A percentile compares a stretch with the other conserved stretches of the same genome.
phyloP scores from a whole-genome alignment of 2,888 invertebrate genomes.

The Graphium colonna region DNA sequence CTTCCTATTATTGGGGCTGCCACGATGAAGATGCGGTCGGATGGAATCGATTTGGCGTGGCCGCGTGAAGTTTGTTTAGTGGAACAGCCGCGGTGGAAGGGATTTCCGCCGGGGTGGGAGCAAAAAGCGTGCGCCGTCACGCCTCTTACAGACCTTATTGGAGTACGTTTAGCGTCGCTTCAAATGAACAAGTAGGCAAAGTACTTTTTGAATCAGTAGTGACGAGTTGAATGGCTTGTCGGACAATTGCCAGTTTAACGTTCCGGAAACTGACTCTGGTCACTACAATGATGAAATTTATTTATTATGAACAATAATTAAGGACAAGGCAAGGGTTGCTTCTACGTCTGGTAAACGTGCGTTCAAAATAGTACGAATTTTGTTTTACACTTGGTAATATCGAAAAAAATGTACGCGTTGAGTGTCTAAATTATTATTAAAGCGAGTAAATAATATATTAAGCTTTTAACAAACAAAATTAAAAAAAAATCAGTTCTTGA shows the following conservation, averaged over 20 bases:
- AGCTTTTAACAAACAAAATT: too few relatives aligned
- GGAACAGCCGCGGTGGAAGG: conserved; percentile 54
- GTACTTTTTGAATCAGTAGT: conserved; percentile 38
- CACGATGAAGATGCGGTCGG: conserved; percentile 64
- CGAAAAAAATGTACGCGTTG: too few relatives aligned
- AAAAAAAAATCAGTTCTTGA: too few relatives aligned
- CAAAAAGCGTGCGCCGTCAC: conserved; percentile 46
- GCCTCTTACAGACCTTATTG: conserved; percentile 48
- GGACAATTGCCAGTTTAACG: conserved; percentile 40
- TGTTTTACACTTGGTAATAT: too few relatives aligned
- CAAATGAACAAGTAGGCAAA: conserved; percentile 45
- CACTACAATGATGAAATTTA: conserved; percentile 20
- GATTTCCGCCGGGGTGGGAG: conserved; percentile 23
- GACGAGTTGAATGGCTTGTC: conserved; percentile 35
- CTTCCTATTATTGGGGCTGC: conserved; percentile 62
- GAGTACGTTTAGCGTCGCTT: conserved; percentile 54
- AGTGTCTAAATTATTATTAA: too few relatives aligned
- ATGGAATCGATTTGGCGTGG: conserved; percentile 68
- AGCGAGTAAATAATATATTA: too few relatives aligned
- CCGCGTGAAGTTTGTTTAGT: conserved; percentile 77
- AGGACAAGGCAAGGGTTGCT: not conserved
- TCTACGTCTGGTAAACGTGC: not conserved
- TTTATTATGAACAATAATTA: not conserved
- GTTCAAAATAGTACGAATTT: not conserved
- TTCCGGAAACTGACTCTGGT: conserved; percentile 41